These are phyloP conservation scores for Alethe diademata DNA, from an alignment of 2,113 vertebrate genomes.

Conservation along the genomic window DNA sequence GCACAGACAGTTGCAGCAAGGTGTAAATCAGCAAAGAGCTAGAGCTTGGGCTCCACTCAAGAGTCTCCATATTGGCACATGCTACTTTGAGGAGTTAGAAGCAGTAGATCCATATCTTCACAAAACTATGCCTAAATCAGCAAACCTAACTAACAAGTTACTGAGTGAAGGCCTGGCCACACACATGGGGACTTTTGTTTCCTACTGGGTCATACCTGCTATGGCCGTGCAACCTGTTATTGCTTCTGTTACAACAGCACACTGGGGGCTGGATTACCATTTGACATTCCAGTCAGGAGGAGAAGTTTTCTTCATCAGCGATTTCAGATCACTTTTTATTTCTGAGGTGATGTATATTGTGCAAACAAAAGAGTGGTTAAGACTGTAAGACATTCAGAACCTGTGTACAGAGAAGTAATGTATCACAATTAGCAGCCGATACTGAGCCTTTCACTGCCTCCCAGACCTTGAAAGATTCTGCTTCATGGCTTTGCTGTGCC, in stretches of 20 bases:
- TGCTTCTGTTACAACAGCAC: neutral
- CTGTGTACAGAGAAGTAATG: slow-evolving; percentile 30
- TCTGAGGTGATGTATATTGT: neutral
- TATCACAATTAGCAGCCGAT: slow-evolving; percentile 52
- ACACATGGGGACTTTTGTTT: neutral
- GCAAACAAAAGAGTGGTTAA: neutral
- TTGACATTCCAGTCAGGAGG: neutral
- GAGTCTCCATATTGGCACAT: rapidly evolving
- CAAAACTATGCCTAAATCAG: neutral
- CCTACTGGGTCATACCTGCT: neutral
- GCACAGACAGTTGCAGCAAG: neutral
- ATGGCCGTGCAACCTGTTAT: neutral
- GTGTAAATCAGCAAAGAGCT: neutral
- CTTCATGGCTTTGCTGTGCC: slow-evolving; percentile 16
- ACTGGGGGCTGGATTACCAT: neutral
- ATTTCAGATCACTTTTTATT: neutral
- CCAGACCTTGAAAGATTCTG: slow-evolving; percentile 19
- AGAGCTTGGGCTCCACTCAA: neutral
- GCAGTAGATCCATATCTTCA: neutral
- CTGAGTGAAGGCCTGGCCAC: neutral
- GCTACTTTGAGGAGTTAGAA: neutral
- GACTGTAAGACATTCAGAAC: neutral
- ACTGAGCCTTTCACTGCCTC: neutral
- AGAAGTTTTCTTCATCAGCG: neutral
- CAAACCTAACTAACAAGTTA: neutral